phyloP scores from a whole-genome alignment of 2,113 vertebrate species.

The Parus major region DNA sequence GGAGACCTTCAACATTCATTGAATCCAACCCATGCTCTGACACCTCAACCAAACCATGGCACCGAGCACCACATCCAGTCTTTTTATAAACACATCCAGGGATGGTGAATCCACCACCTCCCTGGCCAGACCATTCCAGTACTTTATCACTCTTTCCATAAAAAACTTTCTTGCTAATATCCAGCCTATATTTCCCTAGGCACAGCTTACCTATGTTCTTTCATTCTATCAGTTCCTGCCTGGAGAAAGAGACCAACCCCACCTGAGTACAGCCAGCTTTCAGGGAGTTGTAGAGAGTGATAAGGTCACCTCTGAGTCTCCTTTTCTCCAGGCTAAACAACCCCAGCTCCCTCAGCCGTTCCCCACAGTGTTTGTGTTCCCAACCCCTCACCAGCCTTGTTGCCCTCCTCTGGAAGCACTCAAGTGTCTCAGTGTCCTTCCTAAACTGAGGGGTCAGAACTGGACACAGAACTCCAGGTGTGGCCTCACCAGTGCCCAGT shows the following conservation, averaged over 20 bases:
- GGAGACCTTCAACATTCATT: background rate
- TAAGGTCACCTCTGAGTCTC: background rate
- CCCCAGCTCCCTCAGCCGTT: background rate
- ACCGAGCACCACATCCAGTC: background rate
- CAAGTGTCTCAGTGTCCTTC: accelerated
- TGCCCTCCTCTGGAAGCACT: accelerated
- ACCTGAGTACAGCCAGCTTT: accelerated
- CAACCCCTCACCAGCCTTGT: accelerated
- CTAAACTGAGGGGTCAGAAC: accelerated
- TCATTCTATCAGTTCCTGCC: accelerated
- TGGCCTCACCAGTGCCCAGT: background rate
- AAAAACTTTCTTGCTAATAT: background rate
- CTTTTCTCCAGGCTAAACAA: background rate
- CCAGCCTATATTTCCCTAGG: background rate
- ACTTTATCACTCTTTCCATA: background rate
- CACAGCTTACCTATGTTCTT: background rate
- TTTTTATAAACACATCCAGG: background rate
- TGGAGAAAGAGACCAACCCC: too few relatives aligned
- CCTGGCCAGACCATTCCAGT: accelerated
- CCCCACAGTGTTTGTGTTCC: background rate
- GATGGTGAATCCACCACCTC: background rate
- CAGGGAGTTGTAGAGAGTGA: background rate
- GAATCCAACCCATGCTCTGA: background rate
- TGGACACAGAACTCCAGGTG: background rate
- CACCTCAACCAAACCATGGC: background rate